These are phyloP conservation scores for Propithecus perrieri DNA, from an alignment of 2,797 vertebrate species.

Conservation along the genomic window DNA sequence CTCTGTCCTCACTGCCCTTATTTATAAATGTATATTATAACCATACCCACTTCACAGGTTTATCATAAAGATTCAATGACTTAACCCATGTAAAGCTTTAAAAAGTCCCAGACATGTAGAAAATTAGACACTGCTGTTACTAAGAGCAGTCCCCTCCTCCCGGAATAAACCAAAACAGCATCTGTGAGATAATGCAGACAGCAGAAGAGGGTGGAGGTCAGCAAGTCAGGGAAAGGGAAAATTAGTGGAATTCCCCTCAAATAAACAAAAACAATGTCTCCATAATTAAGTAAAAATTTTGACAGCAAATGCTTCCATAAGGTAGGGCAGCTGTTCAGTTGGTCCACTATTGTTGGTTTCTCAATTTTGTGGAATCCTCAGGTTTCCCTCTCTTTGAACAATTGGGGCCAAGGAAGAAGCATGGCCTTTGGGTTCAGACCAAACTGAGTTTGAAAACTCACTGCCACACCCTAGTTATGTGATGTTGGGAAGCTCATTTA, in stretches of 20 bases:
- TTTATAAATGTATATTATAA: not conserved
- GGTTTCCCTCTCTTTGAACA: not conserved
- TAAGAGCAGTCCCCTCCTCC: not conserved
- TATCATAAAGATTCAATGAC: not conserved
- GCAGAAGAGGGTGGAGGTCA: not conserved
- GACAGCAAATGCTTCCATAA: not conserved
- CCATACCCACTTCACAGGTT: not conserved
- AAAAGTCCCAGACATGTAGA: not conserved
- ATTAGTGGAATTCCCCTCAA: not conserved
- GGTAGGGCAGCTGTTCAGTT: not conserved
- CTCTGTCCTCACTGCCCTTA: not conserved
- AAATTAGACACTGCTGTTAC: not conserved
- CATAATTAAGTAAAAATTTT: not conserved
- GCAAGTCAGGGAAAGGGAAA: not conserved
- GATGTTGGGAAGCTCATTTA: not conserved
- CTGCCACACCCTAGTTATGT: not conserved
- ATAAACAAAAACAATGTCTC: not conserved
- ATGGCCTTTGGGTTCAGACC: not conserved
- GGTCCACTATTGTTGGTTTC: not conserved
- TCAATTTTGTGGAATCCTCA: not conserved
- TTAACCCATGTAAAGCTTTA: not conserved
- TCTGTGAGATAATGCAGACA: not conserved
- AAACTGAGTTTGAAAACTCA: not conserved
- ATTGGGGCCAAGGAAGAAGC: not conserved
- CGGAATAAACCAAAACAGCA: not conserved